A percentile compares a stretch with the other conserved stretches of the same genome.
These are phyloP conservation scores for Ganaspis brasiliensis DNA, from an alignment of 2,888 invertebrate species.

Conservation along the genomic window DNA sequence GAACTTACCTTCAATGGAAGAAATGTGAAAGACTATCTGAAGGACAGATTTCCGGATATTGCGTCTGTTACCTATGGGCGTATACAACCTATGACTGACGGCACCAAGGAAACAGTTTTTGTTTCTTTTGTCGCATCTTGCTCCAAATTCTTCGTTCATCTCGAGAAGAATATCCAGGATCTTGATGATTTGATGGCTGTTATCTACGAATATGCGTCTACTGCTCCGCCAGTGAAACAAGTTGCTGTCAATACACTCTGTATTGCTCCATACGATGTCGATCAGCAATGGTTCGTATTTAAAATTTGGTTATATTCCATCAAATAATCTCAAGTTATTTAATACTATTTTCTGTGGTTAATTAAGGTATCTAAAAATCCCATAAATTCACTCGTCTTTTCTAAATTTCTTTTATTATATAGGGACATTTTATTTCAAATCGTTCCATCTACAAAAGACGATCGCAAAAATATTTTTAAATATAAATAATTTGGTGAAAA, in stretches of 20 bases:
- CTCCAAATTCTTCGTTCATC: conserved; percentile 88
- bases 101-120: conserved; percentile 72
- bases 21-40: conserved; percentile 84
- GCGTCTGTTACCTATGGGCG: conserved; percentile 61
- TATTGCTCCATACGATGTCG: conserved; percentile 90
- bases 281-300: conserved; percentile 87
- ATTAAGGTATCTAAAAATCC: too few relatives aligned
- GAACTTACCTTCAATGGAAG: conserved; percentile 84
- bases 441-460: too few relatives aligned
- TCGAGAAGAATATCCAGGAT: conserved; percentile 83
- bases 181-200: conserved; percentile 86
- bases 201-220: conserved; percentile 84
- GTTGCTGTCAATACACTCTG: conserved; percentile 86
- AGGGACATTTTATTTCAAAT: too few relatives aligned
- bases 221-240: conserved; percentile 77
- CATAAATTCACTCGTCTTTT: too few relatives aligned
- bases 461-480: too few relatives aligned
- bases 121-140: conserved; percentile 87
- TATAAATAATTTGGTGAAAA: too few relatives aligned
- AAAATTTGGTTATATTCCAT: too few relatives aligned
- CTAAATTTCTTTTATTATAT: too few relatives aligned
- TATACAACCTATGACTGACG: conserved; percentile 60
- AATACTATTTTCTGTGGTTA: too few relatives aligned
- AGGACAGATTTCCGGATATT: conserved; percentile 69
- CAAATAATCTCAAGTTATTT: too few relatives aligned